These are phyloP conservation scores for Todiramphus saurophagus DNA, from an alignment of 2,113 vertebrate species.

Conservation along the genomic window DNA sequence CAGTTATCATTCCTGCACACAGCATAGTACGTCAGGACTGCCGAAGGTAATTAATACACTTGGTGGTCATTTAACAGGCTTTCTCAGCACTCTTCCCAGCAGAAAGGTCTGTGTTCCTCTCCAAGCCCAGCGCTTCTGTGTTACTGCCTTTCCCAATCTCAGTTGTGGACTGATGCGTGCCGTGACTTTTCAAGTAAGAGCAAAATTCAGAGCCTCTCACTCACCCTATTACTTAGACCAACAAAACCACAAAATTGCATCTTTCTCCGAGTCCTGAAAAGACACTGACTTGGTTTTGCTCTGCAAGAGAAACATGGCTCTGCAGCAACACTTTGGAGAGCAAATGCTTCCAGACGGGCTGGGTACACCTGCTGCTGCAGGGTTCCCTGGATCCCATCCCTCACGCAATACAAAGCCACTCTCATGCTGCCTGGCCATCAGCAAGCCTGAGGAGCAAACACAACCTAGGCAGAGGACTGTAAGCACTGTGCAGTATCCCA, in stretches of 20 bases:
- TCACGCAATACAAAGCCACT: not conserved
- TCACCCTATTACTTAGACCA: not conserved
- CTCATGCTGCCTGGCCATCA: not conserved
- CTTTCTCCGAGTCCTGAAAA: not conserved
- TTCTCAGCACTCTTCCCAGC: not conserved
- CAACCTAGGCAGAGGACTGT: fast-evolving
- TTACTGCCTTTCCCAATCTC: not conserved
- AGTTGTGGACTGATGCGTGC: fast-evolving
- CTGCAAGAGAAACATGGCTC: not conserved
- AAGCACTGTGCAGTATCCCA: fast-evolving
- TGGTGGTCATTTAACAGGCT: not conserved
- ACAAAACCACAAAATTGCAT: not conserved
- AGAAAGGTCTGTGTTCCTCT: not conserved
- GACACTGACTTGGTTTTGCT: not conserved
- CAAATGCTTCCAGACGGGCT: fast-evolving
- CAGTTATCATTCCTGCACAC: not conserved
- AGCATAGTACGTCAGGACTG: fast-evolving
- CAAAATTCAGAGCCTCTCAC: not conserved
- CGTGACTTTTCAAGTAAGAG: not conserved
- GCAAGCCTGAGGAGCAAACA: not conserved
- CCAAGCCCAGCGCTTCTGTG: fast-evolving
- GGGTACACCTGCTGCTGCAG: not conserved
- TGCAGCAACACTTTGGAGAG: not conserved
- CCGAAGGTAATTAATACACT: not conserved
- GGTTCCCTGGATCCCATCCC: not conserved